Conservation (phyloP, 2,797 vertebrate genomes). For the Galaxias olidus region DNA sequence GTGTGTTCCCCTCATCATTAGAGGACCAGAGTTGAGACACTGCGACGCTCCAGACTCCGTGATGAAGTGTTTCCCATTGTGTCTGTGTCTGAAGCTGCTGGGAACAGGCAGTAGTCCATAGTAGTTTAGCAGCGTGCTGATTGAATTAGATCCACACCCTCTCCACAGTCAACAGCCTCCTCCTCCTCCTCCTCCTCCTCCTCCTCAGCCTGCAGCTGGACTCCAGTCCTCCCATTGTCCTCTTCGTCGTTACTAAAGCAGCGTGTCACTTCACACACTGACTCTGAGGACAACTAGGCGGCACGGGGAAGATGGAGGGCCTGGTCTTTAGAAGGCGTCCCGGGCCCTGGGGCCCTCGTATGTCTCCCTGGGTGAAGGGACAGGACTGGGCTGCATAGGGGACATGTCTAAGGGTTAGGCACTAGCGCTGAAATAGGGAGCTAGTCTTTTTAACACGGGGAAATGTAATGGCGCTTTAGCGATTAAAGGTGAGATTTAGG, state of each 20-base stretch:
- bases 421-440: slow-evolving; percentile 7
- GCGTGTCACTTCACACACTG: slow-evolving; percentile 11
- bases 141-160: slow-evolving; percentile 23
- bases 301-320: too few species aligned
- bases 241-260: slow-evolving; percentile 30
- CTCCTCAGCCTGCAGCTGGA: slow-evolving; percentile 31
- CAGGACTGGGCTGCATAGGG: slow-evolving; percentile 1
- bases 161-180: slow-evolving; percentile 34
- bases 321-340: neutral
- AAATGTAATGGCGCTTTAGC: neutral
- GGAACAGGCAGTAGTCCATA: neutral
- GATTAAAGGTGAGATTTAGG: neutral
- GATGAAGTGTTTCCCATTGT: too few species aligned
- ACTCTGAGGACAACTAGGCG: too few species aligned
- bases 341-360: slow-evolving; percentile 3
- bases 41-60: too few species aligned
- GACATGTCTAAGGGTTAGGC: slow-evolving; percentile 6
- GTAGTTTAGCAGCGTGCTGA: neutral
- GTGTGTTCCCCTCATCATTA: too few species aligned
- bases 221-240: slow-evolving; percentile 32
- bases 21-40: too few species aligned
- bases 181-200: slow-evolving; percentile 17
- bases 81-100: too few species aligned
- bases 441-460: neutral
- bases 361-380: slow-evolving; percentile 15